These are phyloP conservation scores for Mactra quadrangularis DNA, from an alignment of 1,140 invertebrate genomes.

Conservation along the genomic window DNA sequence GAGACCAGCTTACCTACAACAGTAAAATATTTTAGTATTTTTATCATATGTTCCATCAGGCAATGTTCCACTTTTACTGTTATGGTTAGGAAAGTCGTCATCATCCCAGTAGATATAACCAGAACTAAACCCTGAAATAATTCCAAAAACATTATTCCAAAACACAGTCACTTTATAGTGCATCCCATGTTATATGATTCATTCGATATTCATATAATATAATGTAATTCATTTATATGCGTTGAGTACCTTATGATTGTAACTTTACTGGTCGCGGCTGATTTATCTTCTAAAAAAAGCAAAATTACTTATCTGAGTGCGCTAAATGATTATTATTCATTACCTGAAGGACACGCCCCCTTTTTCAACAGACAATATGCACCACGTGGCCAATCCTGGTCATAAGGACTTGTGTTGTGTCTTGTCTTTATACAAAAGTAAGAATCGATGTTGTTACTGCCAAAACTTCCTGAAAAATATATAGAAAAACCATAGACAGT, in stretches of 20 bases:
- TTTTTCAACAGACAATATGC: constrained; percentile 7
- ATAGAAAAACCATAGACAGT: too few species aligned
- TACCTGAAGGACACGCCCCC: not conserved
- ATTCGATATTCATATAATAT: too few species aligned
- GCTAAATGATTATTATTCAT: not conserved
- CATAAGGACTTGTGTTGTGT: not conserved
- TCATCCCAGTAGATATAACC: constrained; percentile 69
- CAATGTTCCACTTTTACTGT: constrained; percentile 50
- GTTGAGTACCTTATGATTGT: too few species aligned
- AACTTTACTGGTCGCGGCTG: too few species aligned
- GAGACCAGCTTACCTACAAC: constrained; percentile 69
- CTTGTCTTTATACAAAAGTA: constrained; percentile 29
- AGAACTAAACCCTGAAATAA: constrained; percentile 60
- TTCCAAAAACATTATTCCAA: not conserved
- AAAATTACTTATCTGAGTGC: too few species aligned
- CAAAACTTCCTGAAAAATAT: not conserved
- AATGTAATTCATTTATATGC: too few species aligned
- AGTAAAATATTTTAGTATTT: constrained; percentile 70
- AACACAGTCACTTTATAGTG: not conserved
- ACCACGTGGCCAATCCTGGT: constrained; percentile 2
- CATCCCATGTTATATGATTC: not conserved
- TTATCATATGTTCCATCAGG: constrained; percentile 65
- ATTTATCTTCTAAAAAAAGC: not conserved
- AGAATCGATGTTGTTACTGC: not conserved
- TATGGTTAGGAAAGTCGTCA: constrained; percentile 44